Conservation (phyloP, 2,797 vertebrate genomes). For the Coregonus ussuriensis region DNA sequence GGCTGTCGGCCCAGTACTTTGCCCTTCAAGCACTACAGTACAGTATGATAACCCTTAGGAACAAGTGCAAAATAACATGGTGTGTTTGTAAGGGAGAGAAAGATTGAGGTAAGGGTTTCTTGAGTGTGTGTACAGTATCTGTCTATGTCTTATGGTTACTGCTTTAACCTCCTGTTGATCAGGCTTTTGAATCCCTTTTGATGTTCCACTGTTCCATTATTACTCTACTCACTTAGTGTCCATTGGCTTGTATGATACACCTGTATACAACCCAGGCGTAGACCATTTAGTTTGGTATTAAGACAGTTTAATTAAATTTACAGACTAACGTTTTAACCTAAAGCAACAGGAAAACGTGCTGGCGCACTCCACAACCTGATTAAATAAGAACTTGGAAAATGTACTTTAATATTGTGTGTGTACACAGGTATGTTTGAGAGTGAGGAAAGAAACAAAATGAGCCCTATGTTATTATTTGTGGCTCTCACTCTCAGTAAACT, state of each 20-base stretch:
- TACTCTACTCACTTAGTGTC: constrained; percentile 1
- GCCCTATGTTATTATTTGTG: constrained; percentile 16
- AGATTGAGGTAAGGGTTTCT: background rate
- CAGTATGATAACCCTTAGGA: background rate
- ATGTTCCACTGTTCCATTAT: background rate
- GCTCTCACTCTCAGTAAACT: constrained; percentile 14
- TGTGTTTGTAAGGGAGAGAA: background rate
- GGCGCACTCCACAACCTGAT: background rate
- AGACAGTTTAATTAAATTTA: background rate
- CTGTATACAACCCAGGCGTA: constrained; percentile 23
- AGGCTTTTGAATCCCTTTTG: constrained; percentile 4
- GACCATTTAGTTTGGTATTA: constrained; percentile 9
- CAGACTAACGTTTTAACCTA: constrained; percentile 8
- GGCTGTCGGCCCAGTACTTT: constrained; percentile 27
- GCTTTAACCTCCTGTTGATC: constrained; percentile 15
- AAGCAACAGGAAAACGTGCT: background rate
- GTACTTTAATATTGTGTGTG: constrained; percentile 11
- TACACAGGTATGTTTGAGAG: constrained; percentile 58
- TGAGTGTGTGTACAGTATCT: background rate
- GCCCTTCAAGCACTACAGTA: constrained; percentile 47
- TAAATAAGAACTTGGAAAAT: background rate
- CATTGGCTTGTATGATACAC: constrained; percentile 2
- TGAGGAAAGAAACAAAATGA: constrained; percentile 50
- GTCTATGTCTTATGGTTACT: constrained; percentile 16
- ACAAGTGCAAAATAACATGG: constrained; percentile 4